Conservation (phyloP, 2,888 invertebrate species). For the Callyntrura sp. region DNA sequence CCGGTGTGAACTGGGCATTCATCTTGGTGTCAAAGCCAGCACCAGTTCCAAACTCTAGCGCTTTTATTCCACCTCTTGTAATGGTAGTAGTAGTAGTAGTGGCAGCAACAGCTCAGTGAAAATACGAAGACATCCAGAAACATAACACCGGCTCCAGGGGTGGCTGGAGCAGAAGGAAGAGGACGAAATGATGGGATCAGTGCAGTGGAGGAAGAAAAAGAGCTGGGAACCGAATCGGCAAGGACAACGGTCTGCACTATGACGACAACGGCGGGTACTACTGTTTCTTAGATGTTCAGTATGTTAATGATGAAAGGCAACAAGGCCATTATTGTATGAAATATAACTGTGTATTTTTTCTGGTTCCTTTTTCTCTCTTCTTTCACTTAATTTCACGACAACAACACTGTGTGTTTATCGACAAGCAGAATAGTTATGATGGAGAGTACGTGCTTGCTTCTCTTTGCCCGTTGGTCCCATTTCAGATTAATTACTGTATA, state of each 20-base stretch:
- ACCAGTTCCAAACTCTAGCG: conserved; percentile 3
- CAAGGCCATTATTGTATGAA: conserved; percentile 22
- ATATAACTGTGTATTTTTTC: not conserved
- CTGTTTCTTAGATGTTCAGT: conserved; percentile 17
- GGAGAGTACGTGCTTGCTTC: not conserved
- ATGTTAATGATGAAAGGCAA: not conserved
- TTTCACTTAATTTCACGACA: not conserved
- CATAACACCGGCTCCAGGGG: conserved; percentile 20
- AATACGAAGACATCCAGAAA: not conserved
- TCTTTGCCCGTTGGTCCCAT: not conserved
- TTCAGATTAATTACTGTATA: conserved; percentile 50
- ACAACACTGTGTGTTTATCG: not conserved
- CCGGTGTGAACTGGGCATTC: conserved; percentile 81
- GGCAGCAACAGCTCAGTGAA: conserved; percentile 44
- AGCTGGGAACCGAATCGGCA: too few species aligned
- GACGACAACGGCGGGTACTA: not conserved
- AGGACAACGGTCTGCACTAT: too few species aligned
- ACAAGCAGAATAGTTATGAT: not conserved
- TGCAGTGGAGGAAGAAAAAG: not conserved
- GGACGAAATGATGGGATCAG: conserved; percentile 27
- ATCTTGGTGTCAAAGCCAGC: conserved; percentile 65
- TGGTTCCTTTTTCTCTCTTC: not conserved
- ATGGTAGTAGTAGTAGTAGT: not conserved
- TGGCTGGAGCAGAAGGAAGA: not conserved
- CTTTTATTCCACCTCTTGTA: too few species aligned